Evolutionary conservation across 2,797 vertebrate genomes (phyloP).

Genomic region (Falco berigora): DNA sequence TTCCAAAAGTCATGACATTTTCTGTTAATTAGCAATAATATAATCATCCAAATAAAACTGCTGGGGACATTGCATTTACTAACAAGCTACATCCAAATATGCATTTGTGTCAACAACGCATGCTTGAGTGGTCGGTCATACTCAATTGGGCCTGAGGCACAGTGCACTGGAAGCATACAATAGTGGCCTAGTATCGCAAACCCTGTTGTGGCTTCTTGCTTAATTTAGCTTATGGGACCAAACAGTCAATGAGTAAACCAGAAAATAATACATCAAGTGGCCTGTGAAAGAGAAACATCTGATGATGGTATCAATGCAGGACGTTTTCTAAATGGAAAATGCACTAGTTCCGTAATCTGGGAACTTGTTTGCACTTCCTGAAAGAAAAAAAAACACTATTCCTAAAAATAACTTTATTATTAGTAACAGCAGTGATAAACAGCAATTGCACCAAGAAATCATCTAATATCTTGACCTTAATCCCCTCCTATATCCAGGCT

Average conservation of each 20-base stretch:
- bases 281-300: constrained; percentile 37
- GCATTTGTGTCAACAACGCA: constrained; percentile 44
- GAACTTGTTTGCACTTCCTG: not conserved
- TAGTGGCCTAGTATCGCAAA: constrained; percentile 12
- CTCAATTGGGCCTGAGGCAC: not conserved
- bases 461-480: not conserved
- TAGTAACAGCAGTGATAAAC: not conserved
- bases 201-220: constrained; percentile 4
- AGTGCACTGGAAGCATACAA: not conserved
- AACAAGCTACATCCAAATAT: constrained; percentile 23
- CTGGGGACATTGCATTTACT: constrained; percentile 19
- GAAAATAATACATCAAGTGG: constrained; percentile 36
- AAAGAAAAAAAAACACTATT: not conserved
- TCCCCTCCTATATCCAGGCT: not conserved
- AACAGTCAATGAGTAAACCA: constrained; percentile 48
- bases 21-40: constrained; percentile 51
- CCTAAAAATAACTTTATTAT: not conserved
- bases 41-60: constrained; percentile 41
- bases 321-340: not conserved
- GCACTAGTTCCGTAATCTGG: not conserved
- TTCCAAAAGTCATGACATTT: constrained; percentile 54
- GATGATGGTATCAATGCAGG: not conserved
- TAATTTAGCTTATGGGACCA: constrained; percentile 54
- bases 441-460: not conserved
- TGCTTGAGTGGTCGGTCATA: constrained; percentile 24